Evolutionary conservation across 37 sponge, comb jelly and placozoan genomes (phyloP).

Genomic region (Hormiphora californensis): DNA sequence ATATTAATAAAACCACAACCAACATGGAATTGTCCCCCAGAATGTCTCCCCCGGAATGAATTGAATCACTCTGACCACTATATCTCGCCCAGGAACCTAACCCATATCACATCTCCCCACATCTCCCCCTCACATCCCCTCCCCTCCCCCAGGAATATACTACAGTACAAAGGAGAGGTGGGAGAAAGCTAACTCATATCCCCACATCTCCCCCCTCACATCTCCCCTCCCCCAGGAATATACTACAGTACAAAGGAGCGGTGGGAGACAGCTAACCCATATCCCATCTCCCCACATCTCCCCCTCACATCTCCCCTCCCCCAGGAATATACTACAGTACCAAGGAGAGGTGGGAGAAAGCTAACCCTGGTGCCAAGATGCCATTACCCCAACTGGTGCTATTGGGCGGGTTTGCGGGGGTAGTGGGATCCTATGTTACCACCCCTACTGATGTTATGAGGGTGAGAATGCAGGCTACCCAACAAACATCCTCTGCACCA

Average conservation of each 20-base stretch:
- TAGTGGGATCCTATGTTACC: constrained; percentile 50
- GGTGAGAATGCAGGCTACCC: constrained; percentile 25
- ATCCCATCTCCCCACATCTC: background rate
- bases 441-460: constrained; percentile 54
- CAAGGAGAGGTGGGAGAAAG: background rate
- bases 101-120: background rate
- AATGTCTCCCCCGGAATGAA: too few species aligned
- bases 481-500: constrained; percentile 11
- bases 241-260: too few species aligned
- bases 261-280: too few species aligned
- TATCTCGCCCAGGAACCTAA: too few species aligned
- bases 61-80: too few species aligned
- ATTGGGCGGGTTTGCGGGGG: background rate
- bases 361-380: background rate
- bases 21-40: too few species aligned
- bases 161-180: too few species aligned
- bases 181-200: background rate
- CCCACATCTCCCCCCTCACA: background rate
- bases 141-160: too few species aligned
- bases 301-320: background rate
- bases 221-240: too few species aligned
- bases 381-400: constrained; percentile 26
- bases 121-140: constrained; percentile 7
- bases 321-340: constrained; percentile 51
- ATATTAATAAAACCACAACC: too few species aligned